phyloP scores from a whole-genome alignment of 2,888 invertebrate species.

The Belgica antarctica region DNA sequence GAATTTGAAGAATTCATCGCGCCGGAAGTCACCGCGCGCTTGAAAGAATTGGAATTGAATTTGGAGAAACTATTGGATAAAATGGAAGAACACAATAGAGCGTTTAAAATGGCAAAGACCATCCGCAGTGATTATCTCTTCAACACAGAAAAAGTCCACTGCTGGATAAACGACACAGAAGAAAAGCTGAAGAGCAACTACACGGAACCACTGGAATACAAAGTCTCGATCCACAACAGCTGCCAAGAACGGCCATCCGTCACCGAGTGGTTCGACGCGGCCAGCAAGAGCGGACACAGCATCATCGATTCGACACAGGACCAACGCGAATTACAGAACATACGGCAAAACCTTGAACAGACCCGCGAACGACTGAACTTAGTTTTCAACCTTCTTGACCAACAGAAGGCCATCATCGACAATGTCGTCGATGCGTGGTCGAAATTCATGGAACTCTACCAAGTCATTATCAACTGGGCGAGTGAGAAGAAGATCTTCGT shows the following conservation, averaged over 20 bases:
- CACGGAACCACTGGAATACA: slow-evolving; percentile 71
- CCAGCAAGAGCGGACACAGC: slow-evolving; percentile 73
- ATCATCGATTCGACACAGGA: slow-evolving; percentile 78
- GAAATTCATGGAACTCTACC: slow-evolving; percentile 77
- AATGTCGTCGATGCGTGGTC: slow-evolving; percentile 87
- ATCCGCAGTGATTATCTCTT: slow-evolving; percentile 74
- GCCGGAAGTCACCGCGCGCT: slow-evolving; percentile 74
- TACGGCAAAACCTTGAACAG: slow-evolving; percentile 72
- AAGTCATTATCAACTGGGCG: slow-evolving; percentile 79
- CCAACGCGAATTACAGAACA: slow-evolving; percentile 70
- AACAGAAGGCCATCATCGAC: slow-evolving; percentile 77
- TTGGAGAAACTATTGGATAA: slow-evolving; percentile 74
- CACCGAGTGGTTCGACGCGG: slow-evolving; percentile 72
- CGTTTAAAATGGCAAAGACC: slow-evolving; percentile 81
- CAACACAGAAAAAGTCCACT: slow-evolving; percentile 77
- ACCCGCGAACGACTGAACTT: slow-evolving; percentile 76
- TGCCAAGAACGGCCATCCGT: slow-evolving; percentile 71
- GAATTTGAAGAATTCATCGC: slow-evolving; percentile 50
- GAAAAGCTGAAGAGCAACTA: slow-evolving; percentile 78
- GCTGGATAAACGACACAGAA: slow-evolving; percentile 82
- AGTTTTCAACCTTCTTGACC: slow-evolving; percentile 75
- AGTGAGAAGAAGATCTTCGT: slow-evolving; percentile 78
- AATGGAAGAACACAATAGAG: slow-evolving; percentile 85
- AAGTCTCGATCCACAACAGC: slow-evolving; percentile 73
- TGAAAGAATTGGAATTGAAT: slow-evolving; percentile 77